Base-by-base conservation (phyloP, 1,140 invertebrate species). In the Aphelenchoides avenae region DNA sequence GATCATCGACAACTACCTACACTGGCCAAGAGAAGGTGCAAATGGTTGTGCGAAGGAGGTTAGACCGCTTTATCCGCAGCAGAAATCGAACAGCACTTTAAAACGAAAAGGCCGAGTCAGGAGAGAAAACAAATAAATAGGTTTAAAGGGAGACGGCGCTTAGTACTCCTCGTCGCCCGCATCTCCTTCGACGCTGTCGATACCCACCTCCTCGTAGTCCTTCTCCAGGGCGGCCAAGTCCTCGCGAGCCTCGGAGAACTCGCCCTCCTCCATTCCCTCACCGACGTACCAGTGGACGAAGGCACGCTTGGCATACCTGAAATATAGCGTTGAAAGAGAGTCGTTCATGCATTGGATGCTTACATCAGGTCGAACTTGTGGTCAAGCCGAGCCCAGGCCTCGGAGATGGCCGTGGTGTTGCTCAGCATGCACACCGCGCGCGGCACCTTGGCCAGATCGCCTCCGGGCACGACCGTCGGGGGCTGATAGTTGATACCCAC, bases 401-500 rank as follows among this genome's bases (percentile, higher is more conserved):
- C 89, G 7, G 86, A 86, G 36, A 89, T 85, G 41, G 82, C 82
- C 1, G 87, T 89, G 0, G 87, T 89, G 73, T 89, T 89, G 39
- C 84, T 86, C 77, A 87, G 78, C 87, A 89, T 87, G 77, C 87
- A 89, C 3, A 89, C 86, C 5, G 87, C 87, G 57, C 87, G 82
- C 75, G 87, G 86, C 5, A 88, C 86, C 77, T 87, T 87, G 24
- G 88, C 87, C 63, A 89, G 78, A 78, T 89, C 87, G 41, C 87
- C 86, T 13, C 86, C 86, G 40, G 87, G 86, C 41, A 89, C 86
- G 20, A 86, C 86, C 60, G 86, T 87, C 7, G 87, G 87, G 34
- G 87, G 87, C 77, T 89, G 87, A 78, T 89, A 87, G 81, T 88
- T 88, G 54, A 86, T 81, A 51, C 79, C 75, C 22, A 80, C 79